Base-by-base conservation (phyloP, 2,888 invertebrate genomes). In the Sesamia inferens region DNA sequence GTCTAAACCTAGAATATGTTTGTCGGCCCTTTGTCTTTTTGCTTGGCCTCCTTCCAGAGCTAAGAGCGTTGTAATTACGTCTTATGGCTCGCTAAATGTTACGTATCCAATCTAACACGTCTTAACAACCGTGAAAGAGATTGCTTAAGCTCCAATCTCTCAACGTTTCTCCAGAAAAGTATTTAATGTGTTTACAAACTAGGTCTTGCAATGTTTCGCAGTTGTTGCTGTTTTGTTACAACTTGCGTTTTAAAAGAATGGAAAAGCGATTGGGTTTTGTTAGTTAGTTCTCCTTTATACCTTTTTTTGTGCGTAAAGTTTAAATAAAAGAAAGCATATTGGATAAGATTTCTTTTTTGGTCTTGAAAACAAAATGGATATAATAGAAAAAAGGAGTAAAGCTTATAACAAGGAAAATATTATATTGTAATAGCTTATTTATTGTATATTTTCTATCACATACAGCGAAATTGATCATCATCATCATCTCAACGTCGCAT, bases 61-160 rank as follows among this genome's bases (percentile, higher is more conserved):
- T 84, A 88, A 89, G 83, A 89, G 87, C 83, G 79, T 81, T 87
- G 90, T 90, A 90, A 90, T 90, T 90, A 85, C 88, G 87, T 87
- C 87, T 88, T 86, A 90, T 85, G 82, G 87, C 78, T 74, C 71
- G 82, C 79, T 83, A 87, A 87, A 68, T 79, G 87, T 81, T 83
- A 82, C 73, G 77, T 83, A 77, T 82, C 79, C 73, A 72, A 77
- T 73, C 69, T 81, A 72, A 83, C 77, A 80, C 71, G 71, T 73
- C 64, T 78, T 83, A 78, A 83, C 71, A 71, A 54, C 75, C 71
- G 72, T 68, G 47, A 75, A 79, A 74, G 61, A 76, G 61, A 79
- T 78, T 76, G 71, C 73, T 82, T 78, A 62, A 76, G 61, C 73
- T 77, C 24, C 54, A 62, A 78, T 74, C 76, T 68, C 81, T 72